Conservation (phyloP, 1,140 invertebrate genomes). For the Pseudobourletiella spinata region DNA sequence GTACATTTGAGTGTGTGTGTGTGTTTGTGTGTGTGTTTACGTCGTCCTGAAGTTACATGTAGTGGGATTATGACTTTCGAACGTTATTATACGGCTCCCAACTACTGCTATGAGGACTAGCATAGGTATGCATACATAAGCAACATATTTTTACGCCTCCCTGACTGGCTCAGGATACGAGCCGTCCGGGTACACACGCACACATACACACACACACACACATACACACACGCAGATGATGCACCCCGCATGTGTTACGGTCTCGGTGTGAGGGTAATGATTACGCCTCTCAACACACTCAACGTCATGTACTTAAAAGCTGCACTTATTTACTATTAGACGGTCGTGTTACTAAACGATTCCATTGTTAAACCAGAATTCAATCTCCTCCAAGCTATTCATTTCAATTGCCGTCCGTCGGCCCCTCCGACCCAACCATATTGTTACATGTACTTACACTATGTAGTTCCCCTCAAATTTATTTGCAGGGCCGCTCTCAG, state of each 20-base stretch:
- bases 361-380: slow-evolving; percentile 2
- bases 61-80: not conserved
- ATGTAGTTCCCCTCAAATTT: not conserved
- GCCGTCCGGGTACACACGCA: no score
- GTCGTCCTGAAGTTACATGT: not conserved
- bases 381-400: slow-evolving; percentile 5
- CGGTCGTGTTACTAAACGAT: not conserved
- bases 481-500: not conserved
- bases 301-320: not conserved
- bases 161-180: no score
- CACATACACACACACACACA: no score
- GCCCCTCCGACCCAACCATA: not conserved
- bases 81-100: not conserved
- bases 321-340: not conserved
- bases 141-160: no score
- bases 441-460: not conserved
- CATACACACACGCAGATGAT: no score
- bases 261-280: not conserved
- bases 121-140: no score
- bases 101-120: not conserved
- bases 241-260: not conserved
- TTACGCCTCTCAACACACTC: not conserved
- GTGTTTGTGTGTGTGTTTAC: not conserved
- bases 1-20: not conserved
- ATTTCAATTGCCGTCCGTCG: slow-evolving; percentile 4